Evolutionary conservation across 1,140 invertebrate genomes (phyloP), one percentile per base, ranked within the genome.

Genomic region (Plectrocnemia conspersa): DNA sequence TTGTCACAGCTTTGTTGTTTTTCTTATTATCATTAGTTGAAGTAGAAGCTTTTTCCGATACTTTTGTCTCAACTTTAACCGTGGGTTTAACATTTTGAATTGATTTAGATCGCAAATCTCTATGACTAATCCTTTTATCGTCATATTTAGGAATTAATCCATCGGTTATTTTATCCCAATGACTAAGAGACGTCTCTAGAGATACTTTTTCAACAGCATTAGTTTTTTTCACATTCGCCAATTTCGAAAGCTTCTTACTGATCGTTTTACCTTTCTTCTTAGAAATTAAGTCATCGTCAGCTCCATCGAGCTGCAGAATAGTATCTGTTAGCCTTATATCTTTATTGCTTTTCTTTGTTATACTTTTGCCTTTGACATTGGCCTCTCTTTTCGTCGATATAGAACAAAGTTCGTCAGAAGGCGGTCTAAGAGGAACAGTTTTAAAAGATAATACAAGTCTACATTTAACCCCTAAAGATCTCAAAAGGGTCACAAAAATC

Each of bases 401-500:
- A 3, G 79, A 79, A 64, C 77, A 77, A 21, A 84, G 69, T 62
- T 82, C 83, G 47, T 67, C 77, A 52, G 62, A 68, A 22, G 69
- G 71, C 21, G 81, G 81, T 66, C 79, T 82, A 25, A 86, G 68
- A 1, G 83, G 80, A 45, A 85, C 67, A 23, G 78, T 71, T 56
- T 78, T 75, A 63, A 86, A 77, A 56, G 82, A 82, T 7, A 82
- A 77, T n/a, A 95, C 81, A 27, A 96, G 67, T 53, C 93, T 75
- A 61, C 85, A 85, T 64, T 88, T 82, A 41, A 94, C 70, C 0
- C 91, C 91, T 54, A 94, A 76, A 36, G 83, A 79, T 68, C 92
- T 77, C 23, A 91, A 66, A 58, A 89, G 76, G 18, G 81, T 74
- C 29, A 93, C 71, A 69, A 89, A 92, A 58, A 93, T 77, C 62